Base-by-base conservation (phyloP, 2,113 vertebrate genomes). In the Cyanoramphus novaezelandiae region DNA sequence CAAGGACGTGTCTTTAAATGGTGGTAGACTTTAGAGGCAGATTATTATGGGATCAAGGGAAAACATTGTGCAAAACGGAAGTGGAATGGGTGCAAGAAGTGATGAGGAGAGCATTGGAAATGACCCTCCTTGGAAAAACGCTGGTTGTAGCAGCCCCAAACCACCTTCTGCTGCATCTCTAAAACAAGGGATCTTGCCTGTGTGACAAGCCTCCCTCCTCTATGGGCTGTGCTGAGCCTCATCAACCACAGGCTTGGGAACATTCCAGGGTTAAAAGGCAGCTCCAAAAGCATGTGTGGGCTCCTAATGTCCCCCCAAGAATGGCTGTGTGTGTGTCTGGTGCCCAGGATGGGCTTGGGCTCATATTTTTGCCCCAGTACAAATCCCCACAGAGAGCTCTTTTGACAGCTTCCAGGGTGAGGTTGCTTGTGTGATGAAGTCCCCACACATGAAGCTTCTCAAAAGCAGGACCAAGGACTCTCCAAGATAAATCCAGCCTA, bases 391-490 rank as follows among this genome's bases (percentile, higher is more conserved):
- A 14, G 28, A 44, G 50, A 39, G 7, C 24, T 67, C 46, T 28
- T 35, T 16, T 47, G 41, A 23, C 44, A 55, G 23, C 49, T 67
- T 59, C 70, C 65, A 31, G 60, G 15, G 8, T 37, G 72, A 29
- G 50, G 49, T 13, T 24, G 6, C 37, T 53, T 1, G 0, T 15
- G 0, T 70, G 37, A 31, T 7, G 25, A 60, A 71, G 19, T 44
- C 49, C 31, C 59, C 31, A 24, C 7, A 5, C 0, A 1, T 7
- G 47, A 69, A 72, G 69, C 25, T 65, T 69, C 72, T 68, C 60
- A 70, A 84, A 82, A 95, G 18, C 43, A 71, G 28, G 69, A 35
- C 60, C 65, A 16, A 75, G 52, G 35, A 6, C 12, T 50, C 43
- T 31, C 43, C 35, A 17, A 31, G 19, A 4, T 39, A 24, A 91